Conservation (phyloP, 23 tunicate species). For the Corella eumyota region DNA sequence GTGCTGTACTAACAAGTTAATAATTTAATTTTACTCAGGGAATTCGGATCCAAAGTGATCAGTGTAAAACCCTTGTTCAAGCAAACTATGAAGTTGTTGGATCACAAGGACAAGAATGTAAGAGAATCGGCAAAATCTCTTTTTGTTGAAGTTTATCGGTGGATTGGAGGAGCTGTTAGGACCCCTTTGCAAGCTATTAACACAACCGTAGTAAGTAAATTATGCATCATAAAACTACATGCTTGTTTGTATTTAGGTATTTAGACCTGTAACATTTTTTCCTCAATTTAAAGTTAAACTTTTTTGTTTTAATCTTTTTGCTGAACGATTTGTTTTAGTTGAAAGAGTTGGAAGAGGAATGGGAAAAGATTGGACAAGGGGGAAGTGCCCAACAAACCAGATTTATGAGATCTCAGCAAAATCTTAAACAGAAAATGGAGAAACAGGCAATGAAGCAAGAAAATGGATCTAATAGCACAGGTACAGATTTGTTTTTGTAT, state of each 20-base stretch:
- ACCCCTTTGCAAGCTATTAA: constrained; percentile 29
- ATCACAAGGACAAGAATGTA: constrained; percentile 57
- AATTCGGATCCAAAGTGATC: constrained; percentile 46
- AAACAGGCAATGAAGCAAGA: constrained; percentile 42
- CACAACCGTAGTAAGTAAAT: constrained; percentile 32
- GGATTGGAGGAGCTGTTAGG: constrained; percentile 45
- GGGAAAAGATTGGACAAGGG: constrained; percentile 64
- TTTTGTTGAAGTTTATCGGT: constrained; percentile 41
- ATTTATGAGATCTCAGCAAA: constrained; percentile 92
- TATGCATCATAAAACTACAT: too few species aligned
- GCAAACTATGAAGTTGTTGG: constrained; percentile 9
- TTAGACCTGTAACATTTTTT: too few species aligned
- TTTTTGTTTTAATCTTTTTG: too few species aligned
- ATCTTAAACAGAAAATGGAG: constrained; percentile 77
- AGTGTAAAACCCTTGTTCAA: constrained; percentile 30
- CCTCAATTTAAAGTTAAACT: too few species aligned
- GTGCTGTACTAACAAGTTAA: too few species aligned
- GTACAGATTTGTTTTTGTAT: too few species aligned
- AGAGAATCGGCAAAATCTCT: constrained; percentile 38
- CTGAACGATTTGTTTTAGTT: constrained; percentile 27
- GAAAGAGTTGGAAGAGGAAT: constrained; percentile 84
- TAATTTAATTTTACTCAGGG: neutral
- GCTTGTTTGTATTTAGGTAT: too few species aligned
- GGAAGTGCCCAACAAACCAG: constrained; percentile 75
- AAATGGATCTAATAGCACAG: too few species aligned